Conservation (phyloP, 2,888 invertebrate species). For the Neoaliturus tenellus region DNA sequence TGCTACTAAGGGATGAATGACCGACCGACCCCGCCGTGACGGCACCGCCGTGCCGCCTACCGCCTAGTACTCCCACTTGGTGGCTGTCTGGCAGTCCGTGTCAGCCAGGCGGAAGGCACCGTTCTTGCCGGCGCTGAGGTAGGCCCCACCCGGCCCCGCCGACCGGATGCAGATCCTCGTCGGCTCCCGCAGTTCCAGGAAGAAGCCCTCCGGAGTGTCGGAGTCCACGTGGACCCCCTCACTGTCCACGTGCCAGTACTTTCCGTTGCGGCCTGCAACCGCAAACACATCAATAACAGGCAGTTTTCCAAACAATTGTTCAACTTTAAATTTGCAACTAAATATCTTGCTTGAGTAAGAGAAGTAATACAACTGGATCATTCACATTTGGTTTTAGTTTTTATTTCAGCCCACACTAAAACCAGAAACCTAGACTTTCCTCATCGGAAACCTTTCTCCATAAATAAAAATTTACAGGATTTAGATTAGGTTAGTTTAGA, state of each 20-base stretch:
- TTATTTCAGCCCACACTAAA: no score
- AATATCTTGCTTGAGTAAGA: no score
- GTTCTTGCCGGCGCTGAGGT: conserved; percentile 93
- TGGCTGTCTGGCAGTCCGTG: conserved; percentile 85
- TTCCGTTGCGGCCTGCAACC: conserved; percentile 88
- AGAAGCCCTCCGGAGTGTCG: conserved; percentile 90
- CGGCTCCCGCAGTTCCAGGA: conserved; percentile 94
- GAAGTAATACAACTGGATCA: no score
- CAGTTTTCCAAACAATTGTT: no score
- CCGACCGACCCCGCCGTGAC: no score
- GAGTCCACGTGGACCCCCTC: conserved; percentile 92
- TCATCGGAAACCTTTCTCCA: no score
- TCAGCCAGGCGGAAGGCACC: conserved; percentile 92
- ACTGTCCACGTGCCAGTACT: conserved; percentile 95
- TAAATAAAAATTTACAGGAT: no score
- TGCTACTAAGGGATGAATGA: no score
- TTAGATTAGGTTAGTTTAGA: no score
- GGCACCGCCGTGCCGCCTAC: no score
- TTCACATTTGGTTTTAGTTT: neutral
- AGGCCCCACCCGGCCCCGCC: conserved; percentile 77
- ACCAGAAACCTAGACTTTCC: no score
- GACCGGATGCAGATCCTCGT: conserved; percentile 94
- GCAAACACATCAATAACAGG: neutral
- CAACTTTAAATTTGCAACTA: no score
- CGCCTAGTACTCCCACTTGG: conserved; percentile 96